These are phyloP conservation scores for Aegithalos caudatus DNA, from an alignment of 2,113 vertebrate genomes.

Conservation along the genomic window DNA sequence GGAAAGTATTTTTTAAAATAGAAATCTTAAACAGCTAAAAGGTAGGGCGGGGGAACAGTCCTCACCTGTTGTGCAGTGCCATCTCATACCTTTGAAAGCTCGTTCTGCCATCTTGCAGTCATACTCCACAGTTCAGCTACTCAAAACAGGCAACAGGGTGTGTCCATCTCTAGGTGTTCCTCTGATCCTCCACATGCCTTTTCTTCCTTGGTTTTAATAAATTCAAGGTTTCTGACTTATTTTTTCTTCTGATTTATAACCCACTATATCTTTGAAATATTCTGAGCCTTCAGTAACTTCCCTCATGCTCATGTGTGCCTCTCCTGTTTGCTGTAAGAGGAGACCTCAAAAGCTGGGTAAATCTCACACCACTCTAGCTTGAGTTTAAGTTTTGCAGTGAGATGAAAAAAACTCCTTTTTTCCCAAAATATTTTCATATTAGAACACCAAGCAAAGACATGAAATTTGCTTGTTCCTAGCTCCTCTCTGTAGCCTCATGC, in stretches of 20 bases:
- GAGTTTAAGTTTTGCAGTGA: neutral
- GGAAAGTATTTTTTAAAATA: neutral
- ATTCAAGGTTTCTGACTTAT: neutral
- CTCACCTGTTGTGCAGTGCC: neutral
- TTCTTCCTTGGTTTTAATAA: neutral
- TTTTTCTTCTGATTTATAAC: neutral
- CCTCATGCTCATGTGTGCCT: neutral
- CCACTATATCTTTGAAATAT: neutral
- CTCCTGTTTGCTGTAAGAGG: neutral
- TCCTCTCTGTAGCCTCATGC: neutral
- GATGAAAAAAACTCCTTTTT: neutral
- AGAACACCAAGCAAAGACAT: neutral
- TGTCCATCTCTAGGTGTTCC: neutral
- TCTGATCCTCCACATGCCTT: neutral
- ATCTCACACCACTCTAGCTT: neutral
- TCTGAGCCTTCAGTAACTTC: neutral
- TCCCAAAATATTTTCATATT: neutral
- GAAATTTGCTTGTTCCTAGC: neutral
- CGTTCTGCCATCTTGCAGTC: neutral
- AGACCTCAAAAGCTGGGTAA: neutral
- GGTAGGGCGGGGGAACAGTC: neutral
- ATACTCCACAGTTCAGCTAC: neutral
- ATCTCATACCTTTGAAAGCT: neutral
- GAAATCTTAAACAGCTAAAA: neutral
- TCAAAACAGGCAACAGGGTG: neutral